phyloP scores from a whole-genome alignment of 2,113 vertebrate species.

The Tricholaema leucomelas region DNA sequence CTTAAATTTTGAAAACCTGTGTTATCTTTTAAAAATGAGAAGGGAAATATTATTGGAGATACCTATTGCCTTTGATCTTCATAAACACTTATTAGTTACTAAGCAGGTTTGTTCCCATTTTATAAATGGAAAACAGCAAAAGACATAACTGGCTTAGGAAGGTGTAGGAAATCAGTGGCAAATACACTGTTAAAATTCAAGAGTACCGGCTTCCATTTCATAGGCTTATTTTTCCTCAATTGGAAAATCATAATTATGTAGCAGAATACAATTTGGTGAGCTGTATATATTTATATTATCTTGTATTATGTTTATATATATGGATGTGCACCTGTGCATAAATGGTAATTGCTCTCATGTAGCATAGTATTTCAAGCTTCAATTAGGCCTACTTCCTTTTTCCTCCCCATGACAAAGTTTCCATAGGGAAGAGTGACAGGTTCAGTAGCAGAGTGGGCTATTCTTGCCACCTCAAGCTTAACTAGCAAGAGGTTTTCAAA shows the following conservation, averaged over 20 bases:
- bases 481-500: background rate
- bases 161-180: background rate
- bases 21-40: background rate
- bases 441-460: background rate
- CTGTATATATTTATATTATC: background rate
- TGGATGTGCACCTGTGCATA: background rate
- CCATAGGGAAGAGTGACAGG: background rate
- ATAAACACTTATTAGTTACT: background rate
- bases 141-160: background rate
- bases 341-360: background rate
- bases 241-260: background rate
- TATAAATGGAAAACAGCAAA: background rate
- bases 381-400: background rate
- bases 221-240: background rate
- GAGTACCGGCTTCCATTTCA: background rate
- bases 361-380: slow-evolving; percentile 19
- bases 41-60: background rate
- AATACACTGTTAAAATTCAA: background rate
- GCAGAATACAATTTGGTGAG: background rate
- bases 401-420: background rate
- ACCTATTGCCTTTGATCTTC: background rate
- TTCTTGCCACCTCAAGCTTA: background rate
- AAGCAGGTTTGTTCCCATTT: background rate
- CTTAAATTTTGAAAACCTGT: background rate
- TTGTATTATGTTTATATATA: background rate